Evolutionary conservation across 2,888 invertebrate genomes (phyloP), one percentile per base, ranked within the genome.

Genomic region (Agrotis exclamationis): DNA sequence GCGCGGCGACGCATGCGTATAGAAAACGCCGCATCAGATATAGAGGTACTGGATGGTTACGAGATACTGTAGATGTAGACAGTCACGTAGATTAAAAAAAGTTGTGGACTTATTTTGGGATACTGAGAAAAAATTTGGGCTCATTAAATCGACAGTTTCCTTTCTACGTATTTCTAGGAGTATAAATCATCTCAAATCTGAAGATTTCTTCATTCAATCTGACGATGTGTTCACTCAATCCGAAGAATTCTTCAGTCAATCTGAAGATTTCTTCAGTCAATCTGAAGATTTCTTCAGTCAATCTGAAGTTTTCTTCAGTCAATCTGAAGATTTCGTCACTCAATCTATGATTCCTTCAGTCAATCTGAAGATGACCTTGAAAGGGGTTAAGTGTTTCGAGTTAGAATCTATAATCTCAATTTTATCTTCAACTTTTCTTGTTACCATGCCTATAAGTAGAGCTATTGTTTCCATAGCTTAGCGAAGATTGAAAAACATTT

Each of bases 1-100:
- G 91, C 92, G 93, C 91, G 92, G 86, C 91, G 88, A 86, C 94
- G 95, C 95, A 94, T 94, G 96, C 95, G 96, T 87, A 85, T 57
- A 82, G 71, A 63, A 74, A 80, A 79, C 80, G 45, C 84, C 79
- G 79, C 83, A 84, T 81, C 77, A 80, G 86, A 85, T 86, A 86
- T 89, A 90, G 56, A 89, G 80, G 83, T 79, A 82, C 89, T 91
- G 80, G 89, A 91, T 85, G 83, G 50, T 45, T 33, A 62, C 20
- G n/a, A 48, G 2, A 56, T 39, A 51, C n/a, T 24, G 33, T 24
- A 33, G 14, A 33, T 24, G 33, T 24, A 33, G 14, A 33, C 33
- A 33, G 33, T 33, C 5, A 33, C 18, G 24, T 33, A 44, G 50
- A 9, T 7, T 14, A 18, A n/a, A 44, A 33, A 47, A 22, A 18